A percentile compares a stretch with the other conserved stretches of the same genome.
phyloP scores from a whole-genome alignment of 2,888 invertebrate species.

The Ectemnius cavifrons region DNA sequence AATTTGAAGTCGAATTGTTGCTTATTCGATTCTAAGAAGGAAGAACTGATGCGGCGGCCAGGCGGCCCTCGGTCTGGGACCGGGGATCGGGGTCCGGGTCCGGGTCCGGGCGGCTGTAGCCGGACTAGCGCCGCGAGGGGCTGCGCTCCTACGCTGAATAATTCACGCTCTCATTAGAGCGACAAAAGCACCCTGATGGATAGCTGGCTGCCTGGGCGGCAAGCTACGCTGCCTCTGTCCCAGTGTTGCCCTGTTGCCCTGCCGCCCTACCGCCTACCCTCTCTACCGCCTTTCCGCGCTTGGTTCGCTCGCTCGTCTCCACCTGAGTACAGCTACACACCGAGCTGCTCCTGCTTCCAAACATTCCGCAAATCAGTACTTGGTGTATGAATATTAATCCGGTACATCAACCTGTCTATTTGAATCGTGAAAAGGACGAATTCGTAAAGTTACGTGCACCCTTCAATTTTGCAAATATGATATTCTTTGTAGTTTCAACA shows the following conservation, averaged over 20 bases:
- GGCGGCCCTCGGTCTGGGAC: slow-evolving; percentile 30
- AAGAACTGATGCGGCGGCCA: too few species aligned
- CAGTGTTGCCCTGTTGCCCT: too few species aligned
- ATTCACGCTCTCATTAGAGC: slow-evolving; percentile 78
- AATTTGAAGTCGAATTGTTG: too few species aligned
- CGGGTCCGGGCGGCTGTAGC: slow-evolving; percentile 20
- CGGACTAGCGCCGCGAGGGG: slow-evolving; percentile 48
- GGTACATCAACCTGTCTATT: too few species aligned
- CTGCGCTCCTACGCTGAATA: slow-evolving; percentile 73
- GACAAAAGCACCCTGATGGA: slow-evolving; percentile 79
- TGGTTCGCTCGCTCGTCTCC: too few species aligned
- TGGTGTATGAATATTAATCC: too few species aligned
- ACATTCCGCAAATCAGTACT: slow-evolving; percentile 38
- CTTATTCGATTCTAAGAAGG: too few species aligned
- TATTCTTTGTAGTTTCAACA: too few species aligned
- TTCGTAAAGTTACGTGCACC: too few species aligned
- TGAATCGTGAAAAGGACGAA: too few species aligned
- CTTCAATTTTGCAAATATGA: too few species aligned
- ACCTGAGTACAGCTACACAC: background rate
- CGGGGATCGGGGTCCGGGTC: slow-evolving; percentile 21
- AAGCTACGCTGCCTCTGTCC: slow-evolving; percentile 61
- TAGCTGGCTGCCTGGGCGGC: slow-evolving; percentile 66
- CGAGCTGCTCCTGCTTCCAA: slow-evolving; percentile 36
- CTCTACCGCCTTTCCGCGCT: background rate
- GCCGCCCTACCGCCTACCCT: background rate